phyloP scores from a whole-genome alignment of 2,888 invertebrate species.

The Portevinia maculata region DNA sequence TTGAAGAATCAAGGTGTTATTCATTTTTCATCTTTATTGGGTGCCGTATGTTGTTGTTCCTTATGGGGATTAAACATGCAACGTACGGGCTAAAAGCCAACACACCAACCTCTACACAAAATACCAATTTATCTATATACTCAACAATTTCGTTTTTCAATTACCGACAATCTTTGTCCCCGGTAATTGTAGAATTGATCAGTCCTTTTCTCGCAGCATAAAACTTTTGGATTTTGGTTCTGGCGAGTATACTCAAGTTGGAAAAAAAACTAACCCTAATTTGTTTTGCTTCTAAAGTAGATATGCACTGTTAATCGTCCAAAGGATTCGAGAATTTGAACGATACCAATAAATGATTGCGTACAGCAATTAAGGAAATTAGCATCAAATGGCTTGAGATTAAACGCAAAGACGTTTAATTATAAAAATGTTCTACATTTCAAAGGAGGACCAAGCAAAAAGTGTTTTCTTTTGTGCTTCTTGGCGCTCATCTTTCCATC shows the following conservation, averaged over 20 bases:
- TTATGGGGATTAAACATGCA: too few species aligned
- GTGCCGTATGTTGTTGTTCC: too few species aligned
- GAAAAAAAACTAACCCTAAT: slow-evolving; percentile 27
- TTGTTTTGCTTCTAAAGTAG: neutral
- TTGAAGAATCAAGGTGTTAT: too few species aligned
- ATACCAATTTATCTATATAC: too few species aligned
- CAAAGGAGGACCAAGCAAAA: slow-evolving; percentile 48
- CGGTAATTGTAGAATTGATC: slow-evolving; percentile 44
- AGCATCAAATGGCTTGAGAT: slow-evolving; percentile 71
- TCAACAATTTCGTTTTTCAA: slow-evolving; percentile 30
- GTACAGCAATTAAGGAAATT: slow-evolving; percentile 75
- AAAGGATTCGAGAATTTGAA: slow-evolving; percentile 47
- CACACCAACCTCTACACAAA: too few species aligned
- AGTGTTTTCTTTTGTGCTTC: slow-evolving; percentile 42
- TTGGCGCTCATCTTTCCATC: slow-evolving; percentile 23
- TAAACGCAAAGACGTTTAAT: slow-evolving; percentile 51
- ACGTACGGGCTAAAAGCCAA: too few species aligned
- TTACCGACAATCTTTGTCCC: slow-evolving; percentile 55
- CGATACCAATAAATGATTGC: slow-evolving; percentile 73
- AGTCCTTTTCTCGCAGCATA: slow-evolving; percentile 24
- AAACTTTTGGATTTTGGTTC: slow-evolving; percentile 30
- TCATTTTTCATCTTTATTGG: too few species aligned
- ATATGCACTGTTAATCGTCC: slow-evolving; percentile 31
- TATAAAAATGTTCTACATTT: slow-evolving; percentile 40
- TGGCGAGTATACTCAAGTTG: slow-evolving; percentile 8